Percentiles rank a stretch among this genome's conserved stretches.
Evolutionary conservation across 2,888 invertebrate species (phyloP).

Genomic region (Leptopilina myrica): DNA sequence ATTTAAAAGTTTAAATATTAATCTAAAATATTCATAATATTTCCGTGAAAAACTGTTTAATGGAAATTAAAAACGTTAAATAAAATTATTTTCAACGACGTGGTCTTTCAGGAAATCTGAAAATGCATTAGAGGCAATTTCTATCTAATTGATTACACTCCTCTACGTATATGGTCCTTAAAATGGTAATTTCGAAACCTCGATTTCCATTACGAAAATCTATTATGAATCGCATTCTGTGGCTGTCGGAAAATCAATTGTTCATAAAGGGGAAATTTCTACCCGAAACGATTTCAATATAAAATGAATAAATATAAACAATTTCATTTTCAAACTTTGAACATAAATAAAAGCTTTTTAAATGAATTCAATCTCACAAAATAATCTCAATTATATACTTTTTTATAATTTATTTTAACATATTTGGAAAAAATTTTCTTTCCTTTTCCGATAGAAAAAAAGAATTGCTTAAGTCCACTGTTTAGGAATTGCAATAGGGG

Average conservation of each 20-base stretch:
- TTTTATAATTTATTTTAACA: no score
- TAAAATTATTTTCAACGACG: background rate
- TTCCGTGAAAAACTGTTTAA: no score
- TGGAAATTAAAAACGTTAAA: background rate
- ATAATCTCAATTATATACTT: no score
- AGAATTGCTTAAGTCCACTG: slow-evolving; percentile 67
- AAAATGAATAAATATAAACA: background rate
- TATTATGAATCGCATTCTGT: slow-evolving; percentile 13
- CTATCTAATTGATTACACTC: slow-evolving; percentile 2
- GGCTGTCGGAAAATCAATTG: background rate
- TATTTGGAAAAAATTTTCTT: no score
- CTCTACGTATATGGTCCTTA: slow-evolving; percentile 2
- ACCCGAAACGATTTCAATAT: background rate
- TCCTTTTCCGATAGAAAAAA: slow-evolving; percentile 43
- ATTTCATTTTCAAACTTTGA: no score
- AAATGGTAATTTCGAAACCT: slow-evolving; percentile 8
- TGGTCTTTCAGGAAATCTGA: background rate
- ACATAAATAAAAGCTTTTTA: no score
- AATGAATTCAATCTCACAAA: no score
- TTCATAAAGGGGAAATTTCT: background rate
- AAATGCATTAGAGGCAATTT: slow-evolving; percentile 13
- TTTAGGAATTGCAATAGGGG: slow-evolving; percentile 55
- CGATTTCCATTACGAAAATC: slow-evolving; percentile 21
- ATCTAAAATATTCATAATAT: no score
- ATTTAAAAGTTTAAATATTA: no score